A percentile compares a stretch with the other conserved stretches of the same genome.
Conservation (phyloP, 2,797 vertebrate genomes). For the Periophthalmus magnuspinnatus region DNA sequence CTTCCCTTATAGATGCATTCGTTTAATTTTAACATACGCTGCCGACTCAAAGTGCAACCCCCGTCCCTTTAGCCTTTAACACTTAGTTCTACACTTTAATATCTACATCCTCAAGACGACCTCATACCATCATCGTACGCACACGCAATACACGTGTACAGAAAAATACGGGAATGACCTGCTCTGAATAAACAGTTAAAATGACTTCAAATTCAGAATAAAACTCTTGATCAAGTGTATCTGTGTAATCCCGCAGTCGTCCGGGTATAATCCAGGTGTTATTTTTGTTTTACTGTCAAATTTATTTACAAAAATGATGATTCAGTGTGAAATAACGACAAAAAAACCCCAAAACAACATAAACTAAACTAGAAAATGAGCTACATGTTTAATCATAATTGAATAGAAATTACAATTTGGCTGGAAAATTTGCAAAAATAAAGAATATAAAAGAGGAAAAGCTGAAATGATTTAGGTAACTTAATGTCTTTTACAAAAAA, state of each 20-base stretch:
- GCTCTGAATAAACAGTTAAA: conserved; percentile 7
- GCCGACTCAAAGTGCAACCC: conserved; percentile 60
- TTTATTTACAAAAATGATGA: not conserved
- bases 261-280: no score
- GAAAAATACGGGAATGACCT: not conserved
- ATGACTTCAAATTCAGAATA: not conserved
- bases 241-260: no score
- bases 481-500: no score
- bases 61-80: conserved; percentile 36
- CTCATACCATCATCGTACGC: not conserved
- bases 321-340: not conserved
- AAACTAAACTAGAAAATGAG: no score
- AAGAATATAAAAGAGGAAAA: no score
- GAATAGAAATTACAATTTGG: no score
- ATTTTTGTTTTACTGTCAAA: no score
- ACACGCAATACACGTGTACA: not conserved
- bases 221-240: not conserved
- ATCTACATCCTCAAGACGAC: not conserved
- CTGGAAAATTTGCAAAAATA: no score
- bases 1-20: conserved; percentile 60
- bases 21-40: conserved; percentile 45
- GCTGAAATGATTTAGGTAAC: no score
- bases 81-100: not conserved
- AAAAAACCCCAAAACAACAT: no score
- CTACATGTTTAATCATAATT: no score